Evolutionary conservation across 1,140 invertebrate species (phyloP), one percentile per base, ranked within the genome.

Genomic region (Drosophila busckii): DNA sequence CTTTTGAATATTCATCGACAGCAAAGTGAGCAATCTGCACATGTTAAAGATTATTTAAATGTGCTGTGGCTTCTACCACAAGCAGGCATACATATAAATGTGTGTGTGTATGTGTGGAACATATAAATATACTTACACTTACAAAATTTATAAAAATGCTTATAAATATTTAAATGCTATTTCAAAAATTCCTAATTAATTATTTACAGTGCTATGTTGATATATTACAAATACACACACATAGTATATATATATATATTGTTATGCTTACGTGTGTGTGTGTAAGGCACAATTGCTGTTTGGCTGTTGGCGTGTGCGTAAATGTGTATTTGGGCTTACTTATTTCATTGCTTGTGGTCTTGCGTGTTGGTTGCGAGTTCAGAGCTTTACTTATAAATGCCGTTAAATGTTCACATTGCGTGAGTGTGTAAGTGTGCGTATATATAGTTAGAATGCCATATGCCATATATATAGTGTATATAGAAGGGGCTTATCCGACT

Each of bases 81-180:
- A n/a, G n/a, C n/a, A n/a, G n/a, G n/a, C n/a, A n/a, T n/a, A n/a
- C n/a, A n/a, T n/a, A n/a, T n/a, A n/a, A n/a, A n/a, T 19, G 9
- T 2, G 2, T 23, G 20, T 44, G 32, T 55, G 19, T n/a, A 20
- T 37, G 25, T 41, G 23, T 31, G n/a, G 19, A 26, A 19, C 34
- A 15, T 20, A 26, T 34, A 12, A 20, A 10, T 34, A 46, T 44
- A 45, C n/a, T n/a, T n/a, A n/a, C n/a, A n/a, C n/a, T n/a, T n/a
- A n/a, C n/a, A n/a, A n/a, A n/a, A n/a, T n/a, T n/a, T 44, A 40
- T 22, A 38, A 23, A 34, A 59, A 50, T 53, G 44, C 22, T 38
- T 40, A 65, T 70, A 42, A 71, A 67, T 73, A 58, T 48, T 56
- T 53, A 41, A 63, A 32, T 48, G 41, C 48, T 60, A 60, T 65